Evolutionary conservation across 2,797 vertebrate species (phyloP).

Genomic region (Coendou prehensilis): DNA sequence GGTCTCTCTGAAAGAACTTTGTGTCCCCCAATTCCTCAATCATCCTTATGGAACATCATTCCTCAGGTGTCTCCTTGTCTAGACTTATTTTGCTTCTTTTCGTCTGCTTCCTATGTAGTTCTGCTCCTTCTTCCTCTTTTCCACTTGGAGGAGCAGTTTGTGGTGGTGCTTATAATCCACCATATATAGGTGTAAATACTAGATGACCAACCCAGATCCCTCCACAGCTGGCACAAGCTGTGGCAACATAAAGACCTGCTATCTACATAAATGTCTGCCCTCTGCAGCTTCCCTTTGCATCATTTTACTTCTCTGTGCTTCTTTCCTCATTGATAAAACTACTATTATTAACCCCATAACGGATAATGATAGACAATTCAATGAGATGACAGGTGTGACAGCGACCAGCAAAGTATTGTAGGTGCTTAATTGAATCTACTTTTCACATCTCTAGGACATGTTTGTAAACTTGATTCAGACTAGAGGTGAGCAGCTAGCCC

Average conservation of each 20-base stretch:
- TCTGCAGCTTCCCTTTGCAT: neutral
- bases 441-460: neutral
- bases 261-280: neutral
- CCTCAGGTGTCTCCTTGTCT: neutral
- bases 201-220: neutral
- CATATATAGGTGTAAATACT: neutral
- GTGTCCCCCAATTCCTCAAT: no score
- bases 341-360: neutral
- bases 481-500: neutral
- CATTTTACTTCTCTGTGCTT: neutral
- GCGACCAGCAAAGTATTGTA: neutral
- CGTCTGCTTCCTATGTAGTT: neutral
- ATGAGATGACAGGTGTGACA: neutral
- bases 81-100: neutral
- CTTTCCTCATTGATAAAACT: slow-evolving; percentile 8
- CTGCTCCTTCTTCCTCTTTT: neutral
- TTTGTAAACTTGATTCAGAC: slow-evolving; percentile 9
- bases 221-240: no score
- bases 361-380: neutral
- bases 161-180: neutral
- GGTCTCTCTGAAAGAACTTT: neutral
- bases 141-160: neutral
- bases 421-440: neutral
- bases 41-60: neutral
- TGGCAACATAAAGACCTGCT: neutral